A percentile compares a stretch with the other conserved stretches of the same genome.
These are phyloP conservation scores for Babyrousa celebensis DNA, from an alignment of 2,797 vertebrate genomes.

Conservation along the genomic window DNA sequence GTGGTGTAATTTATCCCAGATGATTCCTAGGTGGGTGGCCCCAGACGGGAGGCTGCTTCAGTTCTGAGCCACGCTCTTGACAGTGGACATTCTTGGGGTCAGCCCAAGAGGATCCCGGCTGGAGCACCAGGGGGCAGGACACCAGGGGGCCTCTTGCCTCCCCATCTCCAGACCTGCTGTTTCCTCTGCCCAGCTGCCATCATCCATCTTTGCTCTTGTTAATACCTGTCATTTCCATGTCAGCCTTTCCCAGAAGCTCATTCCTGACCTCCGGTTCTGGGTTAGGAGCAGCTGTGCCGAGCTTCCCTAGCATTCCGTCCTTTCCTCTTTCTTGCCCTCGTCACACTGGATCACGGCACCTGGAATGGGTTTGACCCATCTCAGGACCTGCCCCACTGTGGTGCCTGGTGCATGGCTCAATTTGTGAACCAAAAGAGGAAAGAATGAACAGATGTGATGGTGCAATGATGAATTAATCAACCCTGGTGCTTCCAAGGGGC, in stretches of 20 bases:
- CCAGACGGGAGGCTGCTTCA: background rate
- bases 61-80: background rate
- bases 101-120: background rate
- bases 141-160: background rate
- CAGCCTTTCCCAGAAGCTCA: background rate
- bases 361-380: background rate
- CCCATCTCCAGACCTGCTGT: background rate
- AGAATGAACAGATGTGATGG: background rate
- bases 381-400: fast-evolving
- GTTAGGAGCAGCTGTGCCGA: background rate
- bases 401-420: fast-evolving
- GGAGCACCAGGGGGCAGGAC: fast-evolving
- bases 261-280: background rate
- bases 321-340: fast-evolving
- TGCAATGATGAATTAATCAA: background rate
- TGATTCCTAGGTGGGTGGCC: too few relatives aligned
- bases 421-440: background rate
- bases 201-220: background rate
- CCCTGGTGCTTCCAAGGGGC: background rate
- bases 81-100: background rate
- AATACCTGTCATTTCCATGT: background rate
- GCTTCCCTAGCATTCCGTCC: too few relatives aligned
- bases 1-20: too few relatives aligned
- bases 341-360: background rate
- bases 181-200: background rate